A percentile compares a stretch with the other conserved stretches of the same genome.
phyloP scores from a whole-genome alignment of 35 echinoderm and acorn worm genomes.

The Heliocidaris tuberculata region DNA sequence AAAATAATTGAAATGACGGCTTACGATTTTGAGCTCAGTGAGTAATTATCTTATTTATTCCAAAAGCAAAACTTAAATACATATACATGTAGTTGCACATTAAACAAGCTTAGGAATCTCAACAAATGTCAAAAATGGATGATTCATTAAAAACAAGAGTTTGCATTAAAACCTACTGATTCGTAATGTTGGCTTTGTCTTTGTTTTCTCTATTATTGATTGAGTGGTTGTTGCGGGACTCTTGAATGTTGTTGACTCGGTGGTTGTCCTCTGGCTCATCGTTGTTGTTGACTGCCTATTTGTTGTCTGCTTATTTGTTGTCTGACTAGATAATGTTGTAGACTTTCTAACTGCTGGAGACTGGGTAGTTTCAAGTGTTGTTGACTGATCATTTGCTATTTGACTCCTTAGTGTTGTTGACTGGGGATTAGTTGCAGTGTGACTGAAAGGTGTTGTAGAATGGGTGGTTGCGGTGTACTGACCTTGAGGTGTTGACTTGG shows the following conservation, averaged over 20 bases:
- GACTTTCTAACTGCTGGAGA: too few relatives aligned
- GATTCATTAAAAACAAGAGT: too few relatives aligned
- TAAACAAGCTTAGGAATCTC: too few relatives aligned
- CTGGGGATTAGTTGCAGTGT: not conserved
- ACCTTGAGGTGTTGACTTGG: not conserved
- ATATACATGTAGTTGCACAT: too few relatives aligned
- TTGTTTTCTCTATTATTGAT: not conserved
- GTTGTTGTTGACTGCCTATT: not conserved
- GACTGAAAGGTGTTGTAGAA: not conserved
- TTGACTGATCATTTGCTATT: not conserved
- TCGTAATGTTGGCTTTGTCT: not conserved
- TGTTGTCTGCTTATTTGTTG: not conserved
- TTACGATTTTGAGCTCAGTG: too few relatives aligned
- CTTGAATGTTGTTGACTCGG: not conserved
- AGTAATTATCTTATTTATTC: too few relatives aligned
- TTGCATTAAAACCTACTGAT: not conserved
- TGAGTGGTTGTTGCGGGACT: not conserved
- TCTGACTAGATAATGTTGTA: not conserved
- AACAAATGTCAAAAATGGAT: not conserved
- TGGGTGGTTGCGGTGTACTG: not conserved
- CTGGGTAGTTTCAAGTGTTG: not conserved
- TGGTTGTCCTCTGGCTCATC: not conserved
- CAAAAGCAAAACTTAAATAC: too few relatives aligned
- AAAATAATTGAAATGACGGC: too few relatives aligned
- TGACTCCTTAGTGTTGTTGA: not conserved